These are phyloP conservation scores for Mormyrops boulengeri DNA, from an alignment of 2,797 vertebrate genomes.

Conservation along the genomic window DNA sequence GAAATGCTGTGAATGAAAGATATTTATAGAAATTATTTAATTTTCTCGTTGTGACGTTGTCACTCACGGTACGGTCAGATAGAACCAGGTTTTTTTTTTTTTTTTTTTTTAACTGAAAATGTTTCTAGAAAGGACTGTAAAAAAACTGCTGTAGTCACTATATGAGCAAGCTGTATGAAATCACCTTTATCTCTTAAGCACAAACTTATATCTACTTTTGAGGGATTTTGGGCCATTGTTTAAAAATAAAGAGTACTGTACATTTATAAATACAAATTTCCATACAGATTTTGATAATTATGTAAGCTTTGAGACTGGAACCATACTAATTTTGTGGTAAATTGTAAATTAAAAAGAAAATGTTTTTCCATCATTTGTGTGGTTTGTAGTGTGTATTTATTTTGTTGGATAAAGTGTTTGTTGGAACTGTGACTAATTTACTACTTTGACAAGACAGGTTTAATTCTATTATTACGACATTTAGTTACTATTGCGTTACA, in stretches of 20 bases:
- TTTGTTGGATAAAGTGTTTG: neutral
- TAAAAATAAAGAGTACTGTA: conserved; percentile 64
- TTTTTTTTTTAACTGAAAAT: conserved; percentile 47
- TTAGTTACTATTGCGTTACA: neutral
- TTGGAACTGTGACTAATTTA: neutral
- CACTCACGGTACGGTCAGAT: conserved; percentile 68
- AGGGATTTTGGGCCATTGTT: conserved; percentile 65
- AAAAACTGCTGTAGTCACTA: conserved; percentile 63
- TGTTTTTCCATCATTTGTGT: conserved; percentile 46
- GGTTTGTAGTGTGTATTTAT: neutral
- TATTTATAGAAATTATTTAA: conserved; percentile 57
- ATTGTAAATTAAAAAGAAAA: conserved; percentile 68
- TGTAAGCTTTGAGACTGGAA: conserved; percentile 66
- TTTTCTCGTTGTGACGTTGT: conserved; percentile 62
- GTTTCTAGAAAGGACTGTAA: conserved; percentile 59
- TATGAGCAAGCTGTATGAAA: conserved; percentile 62
- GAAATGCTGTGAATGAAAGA: conserved; percentile 19
- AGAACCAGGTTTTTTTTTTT: conserved; percentile 51
- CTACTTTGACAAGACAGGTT: neutral
- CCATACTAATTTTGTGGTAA: conserved; percentile 62
- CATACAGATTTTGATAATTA: conserved; percentile 70
- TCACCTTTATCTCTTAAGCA: conserved; percentile 58
- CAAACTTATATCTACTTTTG: conserved; percentile 66
- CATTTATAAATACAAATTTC: conserved; percentile 67
- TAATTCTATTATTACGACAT: neutral